Percentiles rank a stretch among this genome's conserved stretches.
Evolutionary conservation across 2,113 vertebrate species (phyloP).

Genomic region (Eolophus roseicapilla): DNA sequence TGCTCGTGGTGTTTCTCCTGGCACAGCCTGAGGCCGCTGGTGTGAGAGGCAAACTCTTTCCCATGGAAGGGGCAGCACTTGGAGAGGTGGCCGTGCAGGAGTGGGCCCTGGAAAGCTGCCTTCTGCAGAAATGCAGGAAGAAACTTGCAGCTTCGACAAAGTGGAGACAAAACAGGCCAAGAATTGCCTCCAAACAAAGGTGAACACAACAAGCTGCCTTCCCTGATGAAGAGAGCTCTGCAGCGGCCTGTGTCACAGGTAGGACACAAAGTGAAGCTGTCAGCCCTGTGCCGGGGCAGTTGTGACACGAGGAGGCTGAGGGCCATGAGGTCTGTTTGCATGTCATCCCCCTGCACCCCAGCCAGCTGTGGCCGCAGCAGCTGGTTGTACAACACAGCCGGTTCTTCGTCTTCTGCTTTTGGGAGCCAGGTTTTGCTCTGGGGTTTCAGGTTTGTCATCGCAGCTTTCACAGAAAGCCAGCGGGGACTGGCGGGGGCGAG

Average conservation of each 20-base stretch:
- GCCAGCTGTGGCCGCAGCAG: background rate
- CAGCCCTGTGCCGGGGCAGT: background rate
- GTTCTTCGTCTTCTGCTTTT: background rate
- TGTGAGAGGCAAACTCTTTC: background rate
- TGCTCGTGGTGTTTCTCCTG: background rate
- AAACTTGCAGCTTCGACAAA: background rate
- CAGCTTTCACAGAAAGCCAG: too few species aligned
- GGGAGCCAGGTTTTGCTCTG: background rate
- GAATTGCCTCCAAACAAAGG: accelerated
- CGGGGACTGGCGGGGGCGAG: background rate
- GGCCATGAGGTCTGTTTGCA: background rate
- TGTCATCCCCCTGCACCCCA: accelerated
- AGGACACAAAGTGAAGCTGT: background rate
- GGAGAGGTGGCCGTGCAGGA: background rate
- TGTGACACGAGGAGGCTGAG: accelerated
- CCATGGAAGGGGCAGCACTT: accelerated
- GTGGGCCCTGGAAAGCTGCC: background rate
- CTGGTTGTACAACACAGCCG: accelerated
- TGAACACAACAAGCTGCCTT: accelerated
- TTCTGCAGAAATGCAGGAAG: accelerated
- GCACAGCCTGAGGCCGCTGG: accelerated
- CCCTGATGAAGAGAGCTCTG: background rate
- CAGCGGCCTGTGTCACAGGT: accelerated
- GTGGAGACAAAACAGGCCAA: accelerated
- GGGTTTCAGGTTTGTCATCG: background rate